phyloP scores from a whole-genome alignment of 2,888 invertebrate species.

The Aspidapion aeneum region DNA sequence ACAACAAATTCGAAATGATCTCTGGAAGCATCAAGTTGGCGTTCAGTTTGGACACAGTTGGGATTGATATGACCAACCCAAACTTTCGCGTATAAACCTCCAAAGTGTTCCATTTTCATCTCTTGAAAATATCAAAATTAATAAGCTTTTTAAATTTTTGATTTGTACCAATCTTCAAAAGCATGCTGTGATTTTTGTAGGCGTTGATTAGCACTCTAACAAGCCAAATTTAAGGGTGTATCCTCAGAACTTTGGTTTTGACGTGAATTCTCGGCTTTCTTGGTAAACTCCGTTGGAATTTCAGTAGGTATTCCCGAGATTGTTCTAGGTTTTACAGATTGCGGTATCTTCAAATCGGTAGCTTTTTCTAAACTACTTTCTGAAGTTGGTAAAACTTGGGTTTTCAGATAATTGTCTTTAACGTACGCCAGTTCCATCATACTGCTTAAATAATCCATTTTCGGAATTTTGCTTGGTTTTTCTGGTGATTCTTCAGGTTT shows the following conservation, averaged over 20 bases:
- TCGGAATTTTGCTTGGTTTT: constrained; percentile 57
- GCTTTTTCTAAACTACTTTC: constrained; percentile 17
- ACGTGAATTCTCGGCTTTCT: neutral
- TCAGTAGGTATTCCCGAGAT: neutral
- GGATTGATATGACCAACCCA: constrained; percentile 39
- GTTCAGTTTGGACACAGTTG: constrained; percentile 49
- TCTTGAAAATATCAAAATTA: constrained; percentile 77
- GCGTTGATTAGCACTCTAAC: no score
- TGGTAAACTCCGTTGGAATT: neutral
- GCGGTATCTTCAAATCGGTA: constrained; percentile 21
- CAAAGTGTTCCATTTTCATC: constrained; percentile 62
- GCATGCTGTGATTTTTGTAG: no score
- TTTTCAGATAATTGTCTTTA: constrained; percentile 26
- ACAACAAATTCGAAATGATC: constrained; percentile 64
- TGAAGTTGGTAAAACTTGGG: constrained; percentile 11
- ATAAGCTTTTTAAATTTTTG: constrained; percentile 79
- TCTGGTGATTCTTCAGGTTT: constrained; percentile 39
- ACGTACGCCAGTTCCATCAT: constrained; percentile 51
- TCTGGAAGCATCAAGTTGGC: constrained; percentile 62
- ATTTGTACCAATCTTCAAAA: no score
- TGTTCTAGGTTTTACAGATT: constrained; percentile 1
- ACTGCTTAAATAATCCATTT: constrained; percentile 51
- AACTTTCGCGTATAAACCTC: constrained; percentile 42
- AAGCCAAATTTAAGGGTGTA: constrained; percentile 31
- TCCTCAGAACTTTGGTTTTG: constrained; percentile 20